phyloP scores from a whole-genome alignment of 2,888 invertebrate species.

The Troglohyphantes excavatus region DNA sequence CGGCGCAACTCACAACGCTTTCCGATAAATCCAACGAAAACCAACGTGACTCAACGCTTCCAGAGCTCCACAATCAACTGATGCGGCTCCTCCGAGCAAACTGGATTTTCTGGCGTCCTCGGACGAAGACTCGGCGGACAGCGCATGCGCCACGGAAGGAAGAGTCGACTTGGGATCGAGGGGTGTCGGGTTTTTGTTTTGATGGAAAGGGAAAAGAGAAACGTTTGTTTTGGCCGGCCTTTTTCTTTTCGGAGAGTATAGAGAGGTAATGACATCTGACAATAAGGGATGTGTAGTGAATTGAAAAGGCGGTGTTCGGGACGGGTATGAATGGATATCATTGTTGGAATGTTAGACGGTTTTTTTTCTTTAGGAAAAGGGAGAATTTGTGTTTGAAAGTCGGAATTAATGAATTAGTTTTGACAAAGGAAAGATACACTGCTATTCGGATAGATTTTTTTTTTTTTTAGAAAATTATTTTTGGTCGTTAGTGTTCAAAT shows the following conservation, averaged over 20 bases:
- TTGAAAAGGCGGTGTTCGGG: slow-evolving; percentile 24
- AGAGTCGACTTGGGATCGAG: slow-evolving; percentile 45
- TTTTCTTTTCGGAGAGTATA: slow-evolving; percentile 8
- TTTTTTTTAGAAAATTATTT: too few relatives aligned
- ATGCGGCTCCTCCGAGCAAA: slow-evolving; percentile 37
- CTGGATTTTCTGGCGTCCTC: slow-evolving; percentile 65
- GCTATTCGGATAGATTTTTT: too few relatives aligned
- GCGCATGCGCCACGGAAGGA: slow-evolving; percentile 53
- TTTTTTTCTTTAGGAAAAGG: not conserved
- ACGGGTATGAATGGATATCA: not conserved
- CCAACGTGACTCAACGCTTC: not conserved
- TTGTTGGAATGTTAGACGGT: not conserved
- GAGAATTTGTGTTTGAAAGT: not conserved
- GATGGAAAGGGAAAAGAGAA: slow-evolving; percentile 8
- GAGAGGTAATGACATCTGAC: not conserved
- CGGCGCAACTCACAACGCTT: slow-evolving; percentile 41
- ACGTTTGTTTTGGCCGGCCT: slow-evolving; percentile 33
- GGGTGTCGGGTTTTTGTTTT: slow-evolving; percentile 20
- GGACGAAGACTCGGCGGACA: not conserved
- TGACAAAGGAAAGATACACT: not conserved
- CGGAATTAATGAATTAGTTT: not conserved
- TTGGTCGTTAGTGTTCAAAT: too few relatives aligned
- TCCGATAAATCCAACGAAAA: slow-evolving; percentile 26
- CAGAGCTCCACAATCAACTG: slow-evolving; percentile 47
- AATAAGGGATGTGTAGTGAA: not conserved